Conservation (phyloP, 2,113 vertebrate species). For the Aythya baeri region DNA sequence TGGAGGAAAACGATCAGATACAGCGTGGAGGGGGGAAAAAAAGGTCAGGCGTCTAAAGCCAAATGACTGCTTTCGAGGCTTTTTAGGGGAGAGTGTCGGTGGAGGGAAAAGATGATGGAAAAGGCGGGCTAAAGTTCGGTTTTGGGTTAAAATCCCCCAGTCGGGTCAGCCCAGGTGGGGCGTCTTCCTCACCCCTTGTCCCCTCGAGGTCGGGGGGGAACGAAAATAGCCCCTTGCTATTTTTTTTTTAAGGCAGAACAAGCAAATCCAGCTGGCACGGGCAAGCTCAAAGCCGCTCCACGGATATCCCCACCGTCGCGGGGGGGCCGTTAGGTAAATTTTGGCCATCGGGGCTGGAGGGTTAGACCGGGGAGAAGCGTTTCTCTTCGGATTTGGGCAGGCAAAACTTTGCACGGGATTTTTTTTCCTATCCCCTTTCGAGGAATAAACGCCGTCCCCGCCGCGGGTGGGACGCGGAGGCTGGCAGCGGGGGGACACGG, state of each 20-base stretch:
- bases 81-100: not conserved
- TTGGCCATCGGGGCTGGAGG: not conserved
- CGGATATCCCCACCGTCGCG: not conserved
- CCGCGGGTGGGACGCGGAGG: not conserved
- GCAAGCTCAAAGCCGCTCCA: not conserved
- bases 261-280: not conserved
- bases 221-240: too few species aligned
- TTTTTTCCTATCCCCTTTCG: not conserved
- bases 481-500: not conserved
- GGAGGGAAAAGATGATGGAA: not conserved
- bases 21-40: not conserved
- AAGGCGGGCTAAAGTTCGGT: rapidly evolving
- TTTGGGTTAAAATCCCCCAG: not conserved
- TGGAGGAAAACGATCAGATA: constrained; percentile 21
- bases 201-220: too few species aligned
- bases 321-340: not conserved
- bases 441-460: not conserved
- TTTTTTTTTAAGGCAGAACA: not conserved
- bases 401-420: rapidly evolving
- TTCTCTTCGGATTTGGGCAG: not conserved
- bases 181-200: rapidly evolving
- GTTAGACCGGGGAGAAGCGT: not conserved
- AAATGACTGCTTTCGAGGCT: not conserved
- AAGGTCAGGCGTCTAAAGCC: not conserved
- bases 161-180: not conserved